Conservation (phyloP, 1,140 invertebrate genomes). For the Ptiloglossa arizonensis region DNA sequence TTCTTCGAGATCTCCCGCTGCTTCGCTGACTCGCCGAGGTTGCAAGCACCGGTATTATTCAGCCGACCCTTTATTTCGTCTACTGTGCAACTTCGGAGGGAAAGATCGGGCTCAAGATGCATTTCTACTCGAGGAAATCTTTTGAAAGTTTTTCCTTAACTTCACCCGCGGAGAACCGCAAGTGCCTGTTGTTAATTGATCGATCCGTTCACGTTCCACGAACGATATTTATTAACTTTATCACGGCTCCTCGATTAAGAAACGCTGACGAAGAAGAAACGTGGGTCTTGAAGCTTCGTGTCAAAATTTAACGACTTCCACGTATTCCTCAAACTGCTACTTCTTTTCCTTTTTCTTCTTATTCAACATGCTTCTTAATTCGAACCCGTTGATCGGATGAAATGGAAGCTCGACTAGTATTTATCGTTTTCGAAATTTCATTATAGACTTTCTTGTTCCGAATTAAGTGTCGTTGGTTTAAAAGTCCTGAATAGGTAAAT, state of each 20-base stretch:
- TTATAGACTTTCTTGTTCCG: no score
- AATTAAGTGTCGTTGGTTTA: no score
- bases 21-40: conserved; percentile 60
- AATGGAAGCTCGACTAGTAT: no score
- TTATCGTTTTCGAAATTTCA: no score
- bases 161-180: conserved; percentile 18
- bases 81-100: conserved; percentile 53
- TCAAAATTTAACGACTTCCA: no score
- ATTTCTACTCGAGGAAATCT: conserved; percentile 33
- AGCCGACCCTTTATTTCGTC: conserved; percentile 60
- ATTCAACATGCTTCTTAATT: no score
- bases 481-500: no score
- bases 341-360: no score
- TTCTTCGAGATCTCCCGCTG: conserved; percentile 64
- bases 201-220: conserved; percentile 12
- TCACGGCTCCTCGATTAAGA: background rate
- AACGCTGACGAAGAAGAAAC: no score
- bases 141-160: conserved; percentile 46
- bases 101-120: conserved; percentile 39
- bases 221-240: conserved; percentile 45
- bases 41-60: conserved; percentile 59
- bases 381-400: no score
- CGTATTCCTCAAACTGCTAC: no score
- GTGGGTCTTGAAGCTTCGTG: no score
- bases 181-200: conserved; percentile 45